phyloP scores from a whole-genome alignment of 92 coral and sea anemone genomes.

The Parazoanthus atlanticus region DNA sequence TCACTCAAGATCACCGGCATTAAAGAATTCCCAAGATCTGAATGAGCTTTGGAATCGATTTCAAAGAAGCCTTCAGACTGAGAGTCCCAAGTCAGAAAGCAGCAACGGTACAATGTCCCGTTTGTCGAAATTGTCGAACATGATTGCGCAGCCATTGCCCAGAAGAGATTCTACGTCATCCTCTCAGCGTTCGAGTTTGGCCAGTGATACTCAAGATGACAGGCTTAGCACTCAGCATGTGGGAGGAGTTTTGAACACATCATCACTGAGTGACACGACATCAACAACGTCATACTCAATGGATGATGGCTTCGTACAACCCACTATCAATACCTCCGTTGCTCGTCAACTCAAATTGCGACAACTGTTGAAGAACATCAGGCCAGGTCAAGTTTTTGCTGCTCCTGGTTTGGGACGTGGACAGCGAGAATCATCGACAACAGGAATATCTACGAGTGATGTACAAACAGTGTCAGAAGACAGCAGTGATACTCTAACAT shows the following conservation, averaged over 20 bases:
- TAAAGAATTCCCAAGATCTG: constrained; percentile 57
- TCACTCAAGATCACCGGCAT: constrained; percentile 38
- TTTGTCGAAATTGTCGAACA: constrained; percentile 68
- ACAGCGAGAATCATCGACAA: constrained; percentile 41
- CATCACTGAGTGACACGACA: constrained; percentile 64
- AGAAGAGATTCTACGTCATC: constrained; percentile 52
- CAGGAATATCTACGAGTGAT: constrained; percentile 43
- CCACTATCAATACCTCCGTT: constrained; percentile 58
- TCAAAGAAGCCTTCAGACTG: constrained; percentile 63
- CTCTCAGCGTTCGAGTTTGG: constrained; percentile 40
- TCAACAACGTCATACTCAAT: constrained; percentile 64
- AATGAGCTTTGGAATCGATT: constrained; percentile 77
- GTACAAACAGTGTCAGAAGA: constrained; percentile 31
- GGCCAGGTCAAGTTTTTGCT: constrained; percentile 40
- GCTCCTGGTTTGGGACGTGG: constrained; percentile 23
- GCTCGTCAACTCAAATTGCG: constrained; percentile 70
- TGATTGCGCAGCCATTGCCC: constrained; percentile 70
- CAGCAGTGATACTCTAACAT: constrained; percentile 22
- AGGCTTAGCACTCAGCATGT: constrained; percentile 33
- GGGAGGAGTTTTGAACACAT: constrained; percentile 44
- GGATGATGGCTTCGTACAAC: constrained; percentile 64
- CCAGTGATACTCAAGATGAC: constrained; percentile 38
- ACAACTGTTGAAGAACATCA: constrained; percentile 69
- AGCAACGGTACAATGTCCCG: constrained; percentile 64
- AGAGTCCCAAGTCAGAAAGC: constrained; percentile 51